Base-by-base conservation (phyloP, 2,113 vertebrate genomes). In the Varanus komodoensis region DNA sequence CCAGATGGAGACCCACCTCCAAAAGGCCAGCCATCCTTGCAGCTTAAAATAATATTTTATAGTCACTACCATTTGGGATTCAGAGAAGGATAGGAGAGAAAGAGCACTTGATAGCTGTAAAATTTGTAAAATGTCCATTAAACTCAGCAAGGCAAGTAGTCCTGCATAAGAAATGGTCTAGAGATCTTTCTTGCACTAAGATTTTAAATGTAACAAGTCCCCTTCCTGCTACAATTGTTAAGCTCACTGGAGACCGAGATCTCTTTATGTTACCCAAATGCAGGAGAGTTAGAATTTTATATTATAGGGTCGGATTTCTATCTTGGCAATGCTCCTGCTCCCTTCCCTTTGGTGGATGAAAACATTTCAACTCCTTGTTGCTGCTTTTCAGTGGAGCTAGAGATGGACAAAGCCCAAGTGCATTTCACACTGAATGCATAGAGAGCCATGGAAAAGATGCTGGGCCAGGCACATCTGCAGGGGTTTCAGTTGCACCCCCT, bases 31-130 rank as follows among this genome's bases (percentile, higher is more conserved):
- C 83, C 69, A 0, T 3, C 83, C 86, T 94, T 52, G 91, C 1
- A 2, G 91, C 92, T 95, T 94, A 94, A 96, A 96, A 94, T 84
- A 87, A 87, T 96, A 89, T 93, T 96, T 96, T 95, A 21, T 71
- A 96, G 93, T 88, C 69, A 71, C 79, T 81, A 48, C 86, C 91
- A 3, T 89, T 94, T 91, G 74, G 92, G 92, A 94, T 93, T 94
- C 93, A 93, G 87, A 87, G 95, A 91, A 89, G 89, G 78, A 93
- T 77, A 87, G 95, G 93, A 88, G 87, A 68, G 86, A 85, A 87
- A 68, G 84, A 90, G 84, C 89, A 67, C 88, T 92, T 93, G 82
- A 69, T 78, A 93, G 74, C 64, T 73, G 84, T 92, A 92, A 95
- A 95, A 95, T 95, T 94, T 50, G 17, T 88, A 32, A 61, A 86